These are phyloP conservation scores for Drosophila busckii DNA, from an alignment of 1,140 invertebrate genomes.

Conservation along the genomic window DNA sequence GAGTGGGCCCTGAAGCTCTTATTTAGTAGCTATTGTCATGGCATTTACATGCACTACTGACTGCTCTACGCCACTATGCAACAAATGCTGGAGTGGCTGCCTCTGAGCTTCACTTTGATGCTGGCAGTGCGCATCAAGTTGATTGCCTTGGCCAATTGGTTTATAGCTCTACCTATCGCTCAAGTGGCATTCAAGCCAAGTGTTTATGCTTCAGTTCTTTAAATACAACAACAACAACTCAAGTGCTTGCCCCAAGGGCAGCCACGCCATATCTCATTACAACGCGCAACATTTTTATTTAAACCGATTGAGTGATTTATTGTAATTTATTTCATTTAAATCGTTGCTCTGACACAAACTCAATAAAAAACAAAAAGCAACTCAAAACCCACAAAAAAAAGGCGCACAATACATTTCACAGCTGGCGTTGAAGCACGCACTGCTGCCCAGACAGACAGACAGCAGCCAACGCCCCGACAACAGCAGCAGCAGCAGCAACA, in stretches of 20 bases:
- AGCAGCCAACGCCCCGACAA: slow-evolving; percentile 16
- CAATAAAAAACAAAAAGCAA: slow-evolving; percentile 21
- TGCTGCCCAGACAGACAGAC: slow-evolving; percentile 30
- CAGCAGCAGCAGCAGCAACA: slow-evolving; percentile 18
- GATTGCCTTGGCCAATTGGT: slow-evolving; percentile 71
- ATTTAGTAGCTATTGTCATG: slow-evolving; percentile 56
- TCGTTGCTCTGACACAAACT: slow-evolving; percentile 64
- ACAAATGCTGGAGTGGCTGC: neutral
- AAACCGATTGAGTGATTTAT: slow-evolving; percentile 72
- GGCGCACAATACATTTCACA: slow-evolving; percentile 64
- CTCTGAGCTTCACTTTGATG: slow-evolving; percentile 49
- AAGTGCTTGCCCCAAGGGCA: neutral
- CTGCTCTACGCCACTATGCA: slow-evolving; percentile 60
- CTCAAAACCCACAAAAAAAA: slow-evolving; percentile 32
- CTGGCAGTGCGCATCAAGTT: slow-evolving; percentile 57
- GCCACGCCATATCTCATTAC: slow-evolving; percentile 66
- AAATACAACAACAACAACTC: neutral
- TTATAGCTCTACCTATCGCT: slow-evolving; percentile 53
- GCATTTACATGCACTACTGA: slow-evolving; percentile 71
- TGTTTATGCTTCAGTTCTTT: neutral
- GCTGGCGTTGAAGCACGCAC: slow-evolving; percentile 50
- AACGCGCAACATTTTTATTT: slow-evolving; percentile 64
- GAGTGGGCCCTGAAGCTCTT: slow-evolving; percentile 16
- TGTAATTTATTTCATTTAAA: slow-evolving; percentile 76
- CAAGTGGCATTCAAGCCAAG: too few relatives aligned